A percentile compares a stretch with the other conserved stretches of the same genome.
phyloP scores from a whole-genome alignment of 2,888 invertebrate genomes.

The Phortica magna region DNA sequence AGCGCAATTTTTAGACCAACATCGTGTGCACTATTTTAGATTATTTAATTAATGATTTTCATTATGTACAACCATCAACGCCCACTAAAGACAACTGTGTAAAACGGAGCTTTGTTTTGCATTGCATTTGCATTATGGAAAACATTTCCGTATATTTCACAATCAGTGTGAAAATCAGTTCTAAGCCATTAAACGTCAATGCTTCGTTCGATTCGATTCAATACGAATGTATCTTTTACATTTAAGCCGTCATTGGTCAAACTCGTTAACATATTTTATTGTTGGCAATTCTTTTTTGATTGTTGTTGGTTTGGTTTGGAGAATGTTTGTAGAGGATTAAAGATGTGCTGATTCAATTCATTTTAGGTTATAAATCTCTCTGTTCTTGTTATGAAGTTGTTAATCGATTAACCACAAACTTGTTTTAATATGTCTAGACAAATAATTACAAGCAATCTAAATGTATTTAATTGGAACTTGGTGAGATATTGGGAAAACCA shows the following conservation, averaged over 20 bases:
- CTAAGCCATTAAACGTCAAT: not conserved
- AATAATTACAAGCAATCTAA: too few species aligned
- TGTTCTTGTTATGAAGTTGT: too few species aligned
- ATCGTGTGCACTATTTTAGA: conserved; percentile 61
- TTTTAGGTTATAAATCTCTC: too few species aligned
- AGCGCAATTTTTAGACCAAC: conserved; percentile 1
- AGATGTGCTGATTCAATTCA: too few species aligned
- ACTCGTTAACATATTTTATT: conserved; percentile 15
- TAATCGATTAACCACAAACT: too few species aligned
- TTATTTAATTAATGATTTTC: conserved; percentile 71
- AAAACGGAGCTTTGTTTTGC: not conserved
- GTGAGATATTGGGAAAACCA: too few species aligned
- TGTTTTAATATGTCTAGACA: too few species aligned
- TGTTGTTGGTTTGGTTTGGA: not conserved
- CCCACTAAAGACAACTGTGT: not conserved
- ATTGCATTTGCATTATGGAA: conserved; percentile 38
- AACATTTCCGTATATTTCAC: conserved; percentile 66
- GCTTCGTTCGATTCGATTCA: not conserved
- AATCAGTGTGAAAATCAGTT: conserved; percentile 60
- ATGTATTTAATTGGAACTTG: too few species aligned
- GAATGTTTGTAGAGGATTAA: too few species aligned
- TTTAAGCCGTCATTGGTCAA: not conserved
- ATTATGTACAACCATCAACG: conserved; percentile 53
- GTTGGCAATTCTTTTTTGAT: not conserved
- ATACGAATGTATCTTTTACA: not conserved